These are phyloP conservation scores for Pinctada fucata DNA, from an alignment of 2,888 invertebrate genomes.

Conservation along the genomic window DNA sequence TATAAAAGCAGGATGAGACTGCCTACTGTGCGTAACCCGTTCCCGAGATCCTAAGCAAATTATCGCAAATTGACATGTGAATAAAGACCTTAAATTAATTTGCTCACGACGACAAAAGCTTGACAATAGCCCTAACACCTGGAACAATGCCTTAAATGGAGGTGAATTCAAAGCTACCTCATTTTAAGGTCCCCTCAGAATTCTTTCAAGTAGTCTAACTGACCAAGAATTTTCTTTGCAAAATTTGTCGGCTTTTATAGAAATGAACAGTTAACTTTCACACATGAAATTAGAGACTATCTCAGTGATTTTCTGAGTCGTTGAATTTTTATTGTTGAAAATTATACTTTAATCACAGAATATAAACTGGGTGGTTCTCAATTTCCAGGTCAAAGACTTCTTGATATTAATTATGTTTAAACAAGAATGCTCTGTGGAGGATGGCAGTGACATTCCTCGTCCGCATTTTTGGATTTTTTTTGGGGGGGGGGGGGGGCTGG, in stretches of 20 bases:
- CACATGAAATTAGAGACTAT: not conserved
- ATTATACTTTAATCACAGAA: not conserved
- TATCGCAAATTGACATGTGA: slow-evolving; percentile 41
- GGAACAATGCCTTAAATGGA: slow-evolving; percentile 31
- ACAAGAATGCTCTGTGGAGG: too few relatives aligned
- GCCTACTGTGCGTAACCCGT: slow-evolving; percentile 32
- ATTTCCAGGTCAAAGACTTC: not conserved
- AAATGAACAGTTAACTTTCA: slow-evolving; percentile 1
- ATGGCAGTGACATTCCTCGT: too few relatives aligned
- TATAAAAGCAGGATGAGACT: slow-evolving; percentile 32
- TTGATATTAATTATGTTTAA: not conserved
- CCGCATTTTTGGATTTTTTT: too few relatives aligned
- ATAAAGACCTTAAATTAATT: slow-evolving; percentile 45
- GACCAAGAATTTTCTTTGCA: not conserved
- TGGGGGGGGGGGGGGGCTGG: too few relatives aligned
- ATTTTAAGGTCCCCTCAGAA: not conserved
- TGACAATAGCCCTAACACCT: slow-evolving; percentile 35
- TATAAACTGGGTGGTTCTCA: slow-evolving; percentile 1
- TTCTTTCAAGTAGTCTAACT: not conserved
- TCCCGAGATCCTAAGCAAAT: slow-evolving; percentile 33
- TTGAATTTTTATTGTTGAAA: not conserved
- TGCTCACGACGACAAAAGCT: slow-evolving; percentile 37
- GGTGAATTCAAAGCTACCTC: slow-evolving; percentile 30
- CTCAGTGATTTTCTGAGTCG: not conserved
- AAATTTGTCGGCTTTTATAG: not conserved